A percentile compares a stretch with the other conserved stretches of the same genome.
Evolutionary conservation across 2,113 vertebrate species (phyloP).

Genomic region (Beaufortia kweichowensis): DNA sequence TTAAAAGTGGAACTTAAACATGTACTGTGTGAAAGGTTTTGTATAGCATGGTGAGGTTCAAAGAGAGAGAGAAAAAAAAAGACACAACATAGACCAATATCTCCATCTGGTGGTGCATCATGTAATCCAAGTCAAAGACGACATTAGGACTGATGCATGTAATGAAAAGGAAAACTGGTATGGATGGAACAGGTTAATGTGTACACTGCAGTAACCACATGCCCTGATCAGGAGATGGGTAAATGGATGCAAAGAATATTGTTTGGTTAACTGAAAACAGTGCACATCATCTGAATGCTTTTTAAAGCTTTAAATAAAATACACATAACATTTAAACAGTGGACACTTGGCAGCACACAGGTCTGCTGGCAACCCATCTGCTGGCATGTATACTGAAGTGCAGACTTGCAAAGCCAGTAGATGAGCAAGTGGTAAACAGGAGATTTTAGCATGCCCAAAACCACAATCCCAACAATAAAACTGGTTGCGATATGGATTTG

Average conservation of each 20-base stretch:
- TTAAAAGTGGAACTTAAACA: neutral
- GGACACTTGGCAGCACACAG: slow-evolving; percentile 17
- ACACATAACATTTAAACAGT: neutral
- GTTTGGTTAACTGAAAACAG: neutral
- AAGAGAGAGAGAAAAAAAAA: neutral
- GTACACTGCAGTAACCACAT: neutral
- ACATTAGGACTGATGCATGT: neutral
- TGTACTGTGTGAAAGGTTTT: slow-evolving; percentile 3
- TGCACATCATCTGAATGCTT: neutral
- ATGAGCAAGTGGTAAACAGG: neutral
- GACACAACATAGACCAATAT: slow-evolving; percentile 6
- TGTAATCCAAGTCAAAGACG: neutral
- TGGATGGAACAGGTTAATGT: neutral
- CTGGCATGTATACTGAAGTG: slow-evolving; percentile 46
- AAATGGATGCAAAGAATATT: neutral
- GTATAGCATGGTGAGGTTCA: neutral
- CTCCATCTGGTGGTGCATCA: neutral
- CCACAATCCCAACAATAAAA: neutral
- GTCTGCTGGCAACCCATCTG: slow-evolving; percentile 55
- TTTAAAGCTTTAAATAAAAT: neutral
- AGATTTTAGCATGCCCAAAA: slow-evolving; percentile 14
- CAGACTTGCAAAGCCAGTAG: slow-evolving; percentile 2
- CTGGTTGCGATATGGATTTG: slow-evolving; percentile 2
- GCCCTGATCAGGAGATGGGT: neutral
- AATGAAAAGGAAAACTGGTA: neutral